These are phyloP conservation scores for Ptilonorhynchus violaceus DNA, from an alignment of 2,113 vertebrate species.

Conservation along the genomic window DNA sequence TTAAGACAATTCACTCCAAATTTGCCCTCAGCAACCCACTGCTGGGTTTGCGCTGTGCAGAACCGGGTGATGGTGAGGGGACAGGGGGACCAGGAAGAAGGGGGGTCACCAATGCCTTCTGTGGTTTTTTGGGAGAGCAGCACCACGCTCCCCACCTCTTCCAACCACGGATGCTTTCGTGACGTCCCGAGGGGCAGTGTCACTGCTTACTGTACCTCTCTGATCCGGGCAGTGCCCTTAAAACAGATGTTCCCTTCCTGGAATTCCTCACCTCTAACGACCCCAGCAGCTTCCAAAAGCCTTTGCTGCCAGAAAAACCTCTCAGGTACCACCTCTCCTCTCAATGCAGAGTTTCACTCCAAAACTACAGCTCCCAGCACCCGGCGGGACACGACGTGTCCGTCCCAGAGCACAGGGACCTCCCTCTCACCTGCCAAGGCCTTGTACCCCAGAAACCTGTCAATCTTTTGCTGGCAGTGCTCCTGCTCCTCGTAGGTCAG, in stretches of 20 bases:
- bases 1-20: neutral
- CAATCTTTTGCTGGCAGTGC: conserved; percentile 94
- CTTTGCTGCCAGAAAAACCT: neutral
- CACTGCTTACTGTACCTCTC: neutral
- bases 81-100: neutral
- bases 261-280: rapidly evolving
- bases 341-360: neutral
- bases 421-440: conserved; percentile 74
- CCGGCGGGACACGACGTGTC: rapidly evolving
- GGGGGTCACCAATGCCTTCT: neutral
- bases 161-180: rapidly evolving
- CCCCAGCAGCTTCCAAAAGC: neutral
- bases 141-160: neutral
- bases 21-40: neutral
- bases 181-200: rapidly evolving
- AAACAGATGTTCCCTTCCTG: neutral
- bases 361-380: neutral
- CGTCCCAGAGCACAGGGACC: rapidly evolving
- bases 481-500: conserved; percentile 97
- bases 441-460: conserved; percentile 93
- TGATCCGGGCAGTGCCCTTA: neutral
- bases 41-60: neutral
- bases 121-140: neutral
- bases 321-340: neutral
- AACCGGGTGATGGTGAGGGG: neutral